Evolutionary conservation across 1,140 invertebrate genomes (phyloP).

Genomic region (Whitmania pigra): DNA sequence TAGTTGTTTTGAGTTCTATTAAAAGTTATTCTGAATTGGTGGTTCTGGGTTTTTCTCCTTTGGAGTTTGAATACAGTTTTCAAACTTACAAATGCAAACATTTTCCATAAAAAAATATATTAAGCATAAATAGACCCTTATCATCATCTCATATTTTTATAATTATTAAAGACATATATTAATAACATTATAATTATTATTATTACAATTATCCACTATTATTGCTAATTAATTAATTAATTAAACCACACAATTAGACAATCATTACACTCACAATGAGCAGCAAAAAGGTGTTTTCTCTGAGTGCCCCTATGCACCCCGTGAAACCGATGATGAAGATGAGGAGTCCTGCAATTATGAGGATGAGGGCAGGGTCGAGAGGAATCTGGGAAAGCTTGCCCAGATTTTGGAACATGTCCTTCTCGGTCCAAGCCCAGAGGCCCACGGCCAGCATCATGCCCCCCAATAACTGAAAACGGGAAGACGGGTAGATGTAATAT

Average conservation of each 20-base stretch:
- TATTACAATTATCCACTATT: no score
- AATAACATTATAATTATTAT: no score
- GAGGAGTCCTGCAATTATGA: slow-evolving; percentile 77
- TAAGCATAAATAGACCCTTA: no score
- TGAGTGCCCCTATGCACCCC: slow-evolving; percentile 85
- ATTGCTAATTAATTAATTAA: no score
- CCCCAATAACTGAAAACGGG: slow-evolving; percentile 62
- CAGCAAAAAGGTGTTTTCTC: slow-evolving; percentile 59
- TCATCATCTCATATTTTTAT: no score
- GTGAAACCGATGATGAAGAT: slow-evolving; percentile 83
- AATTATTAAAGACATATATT: no score
- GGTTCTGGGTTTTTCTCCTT: no score
- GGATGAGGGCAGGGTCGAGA: slow-evolving; percentile 84
- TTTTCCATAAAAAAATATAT: no score
- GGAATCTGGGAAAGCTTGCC: slow-evolving; percentile 61
- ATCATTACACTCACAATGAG: slow-evolving; percentile 46
- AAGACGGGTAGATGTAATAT: not conserved
- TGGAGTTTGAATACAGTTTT: no score
- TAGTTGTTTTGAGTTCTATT: no score
- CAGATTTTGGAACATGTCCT: slow-evolving; percentile 86
- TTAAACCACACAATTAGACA: not conserved
- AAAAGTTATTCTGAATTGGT: no score
- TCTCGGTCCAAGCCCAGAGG: slow-evolving; percentile 91
- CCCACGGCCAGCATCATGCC: slow-evolving; percentile 72
- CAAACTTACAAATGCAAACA: no score